Conservation (phyloP, 2,797 vertebrate genomes). For the Coilia nasus region DNA sequence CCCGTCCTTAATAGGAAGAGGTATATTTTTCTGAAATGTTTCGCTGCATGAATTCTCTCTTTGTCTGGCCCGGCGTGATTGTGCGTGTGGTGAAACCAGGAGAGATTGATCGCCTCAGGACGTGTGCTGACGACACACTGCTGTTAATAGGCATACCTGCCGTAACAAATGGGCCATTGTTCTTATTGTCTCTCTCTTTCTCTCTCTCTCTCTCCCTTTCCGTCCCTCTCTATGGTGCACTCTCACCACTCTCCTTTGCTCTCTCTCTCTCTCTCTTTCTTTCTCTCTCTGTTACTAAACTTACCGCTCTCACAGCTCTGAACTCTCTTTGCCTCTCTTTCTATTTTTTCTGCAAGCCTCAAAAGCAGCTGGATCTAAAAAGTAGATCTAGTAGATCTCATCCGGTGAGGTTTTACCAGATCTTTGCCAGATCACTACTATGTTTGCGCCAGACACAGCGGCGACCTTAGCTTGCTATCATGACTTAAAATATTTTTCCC, state of each 20-base stretch:
- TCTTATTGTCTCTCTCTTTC: constrained; percentile 34
- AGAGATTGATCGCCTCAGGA: constrained; percentile 15
- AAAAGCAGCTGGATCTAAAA: background rate
- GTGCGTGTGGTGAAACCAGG: background rate
- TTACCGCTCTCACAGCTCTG: background rate
- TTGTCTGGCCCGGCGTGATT: background rate
- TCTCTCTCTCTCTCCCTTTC: background rate
- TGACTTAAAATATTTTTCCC: background rate
- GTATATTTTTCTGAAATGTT: background rate
- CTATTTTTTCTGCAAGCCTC: background rate
- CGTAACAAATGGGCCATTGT: constrained; percentile 42
- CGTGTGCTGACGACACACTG: background rate
- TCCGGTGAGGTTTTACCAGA: background rate
- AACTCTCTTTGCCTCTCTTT: background rate
- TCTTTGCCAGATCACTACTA: background rate
- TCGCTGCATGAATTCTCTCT: constrained; percentile 12
- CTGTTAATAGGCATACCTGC: constrained; percentile 29
- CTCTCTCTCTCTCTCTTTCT: background rate
- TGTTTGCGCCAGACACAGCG: background rate
- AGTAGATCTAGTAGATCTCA: background rate
- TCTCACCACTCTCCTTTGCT: background rate
- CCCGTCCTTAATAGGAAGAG: background rate
- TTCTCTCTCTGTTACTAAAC: background rate
- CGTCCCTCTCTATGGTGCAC: background rate
- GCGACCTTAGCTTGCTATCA: background rate